Conservation (phyloP, 1,140 invertebrate genomes). For the Achroia grisella region DNA sequence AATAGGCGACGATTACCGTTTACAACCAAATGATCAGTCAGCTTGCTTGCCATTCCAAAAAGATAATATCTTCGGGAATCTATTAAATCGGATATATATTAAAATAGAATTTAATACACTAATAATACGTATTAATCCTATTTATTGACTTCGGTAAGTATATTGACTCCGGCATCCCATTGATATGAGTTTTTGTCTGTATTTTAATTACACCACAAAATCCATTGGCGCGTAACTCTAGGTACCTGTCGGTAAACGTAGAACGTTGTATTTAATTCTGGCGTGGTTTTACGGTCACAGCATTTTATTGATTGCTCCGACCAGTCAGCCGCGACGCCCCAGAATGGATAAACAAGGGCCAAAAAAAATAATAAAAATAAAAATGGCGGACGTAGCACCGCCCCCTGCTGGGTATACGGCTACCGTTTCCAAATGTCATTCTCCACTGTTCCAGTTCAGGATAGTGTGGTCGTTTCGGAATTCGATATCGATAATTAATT, state of each 20-base stretch:
- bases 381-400: slow-evolving; percentile 55
- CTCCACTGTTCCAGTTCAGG: slow-evolving; percentile 32
- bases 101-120: too few relatives aligned
- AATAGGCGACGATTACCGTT: too few relatives aligned
- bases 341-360: slow-evolving; percentile 63
- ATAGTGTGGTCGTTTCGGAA: background rate
- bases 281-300: slow-evolving; percentile 50
- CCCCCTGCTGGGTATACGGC: slow-evolving; percentile 51
- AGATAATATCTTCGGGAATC: too few relatives aligned
- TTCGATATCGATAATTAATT: slow-evolving; percentile 2
- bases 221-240: slow-evolving; percentile 24
- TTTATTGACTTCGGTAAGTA: too few relatives aligned
- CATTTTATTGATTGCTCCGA: slow-evolving; percentile 61
- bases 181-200: background rate
- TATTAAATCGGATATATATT: too few relatives aligned
- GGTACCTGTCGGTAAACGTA: slow-evolving; percentile 26
- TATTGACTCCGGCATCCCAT: too few relatives aligned
- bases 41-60: too few relatives aligned
- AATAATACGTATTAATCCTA: too few relatives aligned
- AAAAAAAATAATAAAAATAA: slow-evolving; percentile 58
- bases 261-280: slow-evolving; percentile 53
- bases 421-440: slow-evolving; percentile 68
- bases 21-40: too few relatives aligned
- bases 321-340: slow-evolving; percentile 49
- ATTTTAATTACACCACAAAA: slow-evolving; percentile 23